Percentiles rank a stretch among this genome's conserved stretches.
Evolutionary conservation across 2,113 vertebrate genomes (phyloP).

Genomic region (Fulica atra): DNA sequence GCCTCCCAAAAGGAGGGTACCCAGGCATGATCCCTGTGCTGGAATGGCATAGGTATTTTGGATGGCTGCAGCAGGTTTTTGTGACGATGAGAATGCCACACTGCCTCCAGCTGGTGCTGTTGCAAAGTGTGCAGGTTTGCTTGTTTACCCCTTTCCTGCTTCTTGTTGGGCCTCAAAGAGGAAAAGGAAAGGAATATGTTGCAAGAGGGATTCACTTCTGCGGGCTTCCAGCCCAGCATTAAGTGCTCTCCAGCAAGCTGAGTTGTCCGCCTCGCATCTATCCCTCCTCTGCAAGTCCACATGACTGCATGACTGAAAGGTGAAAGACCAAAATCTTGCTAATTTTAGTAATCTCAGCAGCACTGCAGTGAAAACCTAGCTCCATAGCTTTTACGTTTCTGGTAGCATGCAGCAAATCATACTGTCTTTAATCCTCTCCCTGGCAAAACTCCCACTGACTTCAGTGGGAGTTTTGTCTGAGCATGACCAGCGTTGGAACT

Average conservation of each 20-base stretch:
- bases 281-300: neutral
- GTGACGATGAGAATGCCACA: neutral
- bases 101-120: neutral
- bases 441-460: constrained; percentile 35
- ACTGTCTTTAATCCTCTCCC: neutral
- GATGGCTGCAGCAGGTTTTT: neutral
- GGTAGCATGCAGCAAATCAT: neutral
- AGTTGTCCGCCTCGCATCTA: rapidly evolving
- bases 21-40: neutral
- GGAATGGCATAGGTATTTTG: neutral
- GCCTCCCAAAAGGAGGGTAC: neutral
- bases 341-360: neutral
- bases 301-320: neutral
- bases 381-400: neutral
- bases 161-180: neutral
- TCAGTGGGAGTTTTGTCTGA: constrained; percentile 26
- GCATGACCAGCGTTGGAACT: constrained; percentile 19
- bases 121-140: neutral
- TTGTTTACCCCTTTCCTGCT: neutral
- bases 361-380: neutral
- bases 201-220: neutral
- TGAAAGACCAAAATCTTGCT: neutral
- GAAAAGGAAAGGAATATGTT: neutral
- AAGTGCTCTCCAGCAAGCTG: neutral
- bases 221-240: neutral